phyloP scores from a whole-genome alignment of 2,113 vertebrate species.

The Baryphthengus martii region DNA sequence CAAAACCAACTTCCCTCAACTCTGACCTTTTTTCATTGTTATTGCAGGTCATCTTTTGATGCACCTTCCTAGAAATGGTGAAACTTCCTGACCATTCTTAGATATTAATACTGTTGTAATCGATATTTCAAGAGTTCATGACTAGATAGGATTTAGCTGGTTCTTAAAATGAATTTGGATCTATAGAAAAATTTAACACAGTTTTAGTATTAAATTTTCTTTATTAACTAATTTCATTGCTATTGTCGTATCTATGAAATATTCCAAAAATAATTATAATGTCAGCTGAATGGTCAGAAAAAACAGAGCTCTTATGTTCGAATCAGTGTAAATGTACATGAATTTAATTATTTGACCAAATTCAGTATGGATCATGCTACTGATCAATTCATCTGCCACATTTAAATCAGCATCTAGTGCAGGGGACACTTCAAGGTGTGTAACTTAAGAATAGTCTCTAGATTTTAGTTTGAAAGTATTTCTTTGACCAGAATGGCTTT shows the following conservation, averaged over 20 bases:
- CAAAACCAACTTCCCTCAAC: not conserved
- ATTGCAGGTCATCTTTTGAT: not conserved
- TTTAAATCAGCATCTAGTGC: not conserved
- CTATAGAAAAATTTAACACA: not conserved
- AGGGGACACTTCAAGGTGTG: not conserved
- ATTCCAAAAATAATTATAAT: not conserved
- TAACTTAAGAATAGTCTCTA: not conserved
- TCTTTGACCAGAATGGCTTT: not conserved
- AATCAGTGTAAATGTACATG: not conserved
- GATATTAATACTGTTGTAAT: accelerated
- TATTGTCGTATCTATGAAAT: not conserved
- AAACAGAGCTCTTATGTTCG: not conserved
- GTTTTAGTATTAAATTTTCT: not conserved
- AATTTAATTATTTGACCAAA: not conserved
- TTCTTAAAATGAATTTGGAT: not conserved
- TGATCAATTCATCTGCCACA: not conserved
- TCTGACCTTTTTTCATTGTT: not conserved
- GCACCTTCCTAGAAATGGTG: not conserved
- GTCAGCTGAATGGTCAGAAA: not conserved
- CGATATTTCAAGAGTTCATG: not conserved
- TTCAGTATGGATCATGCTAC: not conserved
- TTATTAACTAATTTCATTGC: not conserved
- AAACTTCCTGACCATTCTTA: not conserved
- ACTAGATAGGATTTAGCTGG: not conserved
- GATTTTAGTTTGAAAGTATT: not conserved